Percentiles rank a stretch among this genome's conserved stretches.
These are phyloP conservation scores for Drosophila bifasciata DNA, from an alignment of 1,140 invertebrate species.

Conservation along the genomic window DNA sequence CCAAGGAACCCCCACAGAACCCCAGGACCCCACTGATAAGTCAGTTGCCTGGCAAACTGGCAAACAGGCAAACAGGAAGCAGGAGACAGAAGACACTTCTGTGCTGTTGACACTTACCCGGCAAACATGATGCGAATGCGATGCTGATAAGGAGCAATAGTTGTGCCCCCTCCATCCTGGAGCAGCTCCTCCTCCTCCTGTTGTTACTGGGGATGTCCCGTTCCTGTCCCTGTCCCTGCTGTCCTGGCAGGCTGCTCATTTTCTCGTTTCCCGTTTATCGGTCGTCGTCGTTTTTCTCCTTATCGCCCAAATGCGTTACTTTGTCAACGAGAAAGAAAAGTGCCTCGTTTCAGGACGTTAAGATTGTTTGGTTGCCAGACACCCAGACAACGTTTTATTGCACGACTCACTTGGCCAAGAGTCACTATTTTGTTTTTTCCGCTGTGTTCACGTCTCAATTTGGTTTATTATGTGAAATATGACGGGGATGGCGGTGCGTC, in stretches of 20 bases:
- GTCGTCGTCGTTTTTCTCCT: slow-evolving; percentile 32
- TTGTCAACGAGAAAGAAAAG: slow-evolving; percentile 70
- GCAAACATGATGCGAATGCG: slow-evolving; percentile 74
- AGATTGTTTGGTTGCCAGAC: slow-evolving; percentile 46
- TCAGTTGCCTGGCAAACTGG: slow-evolving; percentile 36
- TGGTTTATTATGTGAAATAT: slow-evolving; percentile 17
- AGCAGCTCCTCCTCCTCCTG: slow-evolving; percentile 15
- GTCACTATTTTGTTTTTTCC: slow-evolving; percentile 47
- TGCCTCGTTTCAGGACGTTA: slow-evolving; percentile 44
- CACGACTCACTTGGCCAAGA: slow-evolving; percentile 42
- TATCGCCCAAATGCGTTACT: slow-evolving; percentile 74
- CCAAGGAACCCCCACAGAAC: background rate
- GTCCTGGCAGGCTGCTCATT: slow-evolving; percentile 56
- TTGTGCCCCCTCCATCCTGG: slow-evolving; percentile 37
- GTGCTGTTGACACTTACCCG: slow-evolving; percentile 70
- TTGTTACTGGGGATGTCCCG: background rate
- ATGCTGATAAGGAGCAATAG: slow-evolving; percentile 79
- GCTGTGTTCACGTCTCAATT: slow-evolving; percentile 47
- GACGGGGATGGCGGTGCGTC: no score
- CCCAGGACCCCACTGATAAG: slow-evolving; percentile 46
- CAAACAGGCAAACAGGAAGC: slow-evolving; percentile 28
- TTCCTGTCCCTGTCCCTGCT: slow-evolving; percentile 23
- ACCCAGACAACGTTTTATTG: slow-evolving; percentile 34
- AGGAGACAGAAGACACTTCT: slow-evolving; percentile 39
- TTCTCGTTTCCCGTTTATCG: slow-evolving; percentile 68